Evolutionary conservation across 1,140 invertebrate genomes (phyloP), one percentile per base, ranked within the genome.

Genomic region (Caenorhabditis remanei): DNA sequence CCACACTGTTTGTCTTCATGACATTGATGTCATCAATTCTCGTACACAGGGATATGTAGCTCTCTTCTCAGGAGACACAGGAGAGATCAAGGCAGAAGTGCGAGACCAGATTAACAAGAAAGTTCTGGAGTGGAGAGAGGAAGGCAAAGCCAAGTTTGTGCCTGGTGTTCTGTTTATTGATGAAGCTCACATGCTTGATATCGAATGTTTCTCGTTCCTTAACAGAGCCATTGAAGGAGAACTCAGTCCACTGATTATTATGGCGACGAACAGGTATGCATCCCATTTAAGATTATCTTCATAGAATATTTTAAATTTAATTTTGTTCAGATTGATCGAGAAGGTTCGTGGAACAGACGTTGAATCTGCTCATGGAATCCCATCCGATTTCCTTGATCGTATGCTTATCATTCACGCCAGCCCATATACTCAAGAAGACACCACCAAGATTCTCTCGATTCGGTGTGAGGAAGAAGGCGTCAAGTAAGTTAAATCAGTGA

Each of bases 171-270:
- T 94, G 67, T 94, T 94, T 89, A 93, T 94, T 88, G 94, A 94
- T 90, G 94, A 96, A 94, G 87, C 58, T 21, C 97, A 99, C 92
- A 99, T 99, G 98, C 93, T 99, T 53, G 98, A 99, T 92, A 96
- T 99, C 90, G 98, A 99, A 94, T 99, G 98, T 85, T 99, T 99
- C 92, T 99, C 98, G 0, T 99, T 99, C 93, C 94, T 99, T 13
- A 98, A 99, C 92, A 95, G 97, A 90, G 98, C 98, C 0, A 93
- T 99, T 8, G 98, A 99, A 93, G 97, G 96, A 50, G 96, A 97
- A 0, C 97, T 99, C 88, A 96, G 98, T 2, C 98, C 98, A 0
- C 99, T 99, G 90, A 98, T 99, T 56, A 97, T 99, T 85, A 99
- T 99, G 93, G 98, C 98, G 19, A 99, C 98, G 6, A 99, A 99